Evolutionary conservation across 1,140 invertebrate species (phyloP), one percentile per base, ranked within the genome.

Genomic region (Ips typographus): DNA sequence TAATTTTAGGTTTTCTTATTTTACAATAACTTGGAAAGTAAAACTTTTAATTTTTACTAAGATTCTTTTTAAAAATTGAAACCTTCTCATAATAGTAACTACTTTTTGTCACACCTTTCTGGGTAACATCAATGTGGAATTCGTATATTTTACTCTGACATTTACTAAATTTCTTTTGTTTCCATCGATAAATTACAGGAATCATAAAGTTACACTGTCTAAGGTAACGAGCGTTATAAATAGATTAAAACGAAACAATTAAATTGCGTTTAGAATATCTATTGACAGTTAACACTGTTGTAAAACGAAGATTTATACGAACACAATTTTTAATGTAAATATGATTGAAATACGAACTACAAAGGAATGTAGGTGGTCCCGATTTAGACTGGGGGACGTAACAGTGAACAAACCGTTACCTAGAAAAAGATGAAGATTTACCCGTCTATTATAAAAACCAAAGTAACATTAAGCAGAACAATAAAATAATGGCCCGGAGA

Each of bases 391-490:
- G 56, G 55, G 39, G n/a, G 22, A 22, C 22, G 22, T 22, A 22
- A 22, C 22, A 22, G 22, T 22, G 22, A 22, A 63, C 53, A 53
- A 52, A 56, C 53, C 62, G 42, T 66, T 38, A 47, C 41, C 53
- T 70, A 70, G 56, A 47, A 47, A 36, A 58, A 36, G 55, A 59
- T 65, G 40, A 65, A 71, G 57, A 58, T 65, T 71, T 71, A 71
- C 62, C 40, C 53, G 65, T 47, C 62, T 51, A 65, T 71, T 71
- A 71, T 71, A 71, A 65, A 71, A 60, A 22, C 22, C 65, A 71
- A 57, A 40, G 40, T 56, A 60, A 71, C 56, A 65, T 71, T 65
- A 65, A 71, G 61, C 69, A 71, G 69, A 71, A 65, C 62, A 65
- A 71, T 71, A 65, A 71, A 60, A 61, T 44, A 71, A 71, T 52